Percentiles rank a stretch among this genome's conserved stretches.
These are phyloP conservation scores for Turritopsis dohrnii DNA, from an alignment of 30 jellyfish, hydroid and myxozoan genomes.

Conservation along the genomic window DNA sequence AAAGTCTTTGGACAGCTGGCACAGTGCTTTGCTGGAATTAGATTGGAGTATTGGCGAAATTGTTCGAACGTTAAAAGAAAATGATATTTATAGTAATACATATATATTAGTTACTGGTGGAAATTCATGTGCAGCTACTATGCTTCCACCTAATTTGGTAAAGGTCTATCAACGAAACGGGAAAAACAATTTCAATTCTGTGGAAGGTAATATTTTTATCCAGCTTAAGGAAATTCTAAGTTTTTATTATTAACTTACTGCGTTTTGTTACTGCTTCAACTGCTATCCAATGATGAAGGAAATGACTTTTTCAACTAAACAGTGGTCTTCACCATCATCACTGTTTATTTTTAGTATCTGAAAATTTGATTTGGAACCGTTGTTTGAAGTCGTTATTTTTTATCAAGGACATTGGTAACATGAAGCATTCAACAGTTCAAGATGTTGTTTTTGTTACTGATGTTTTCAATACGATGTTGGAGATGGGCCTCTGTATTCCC, in stretches of 20 bases:
- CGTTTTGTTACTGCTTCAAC: no score
- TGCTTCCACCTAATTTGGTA: background rate
- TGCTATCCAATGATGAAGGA: no score
- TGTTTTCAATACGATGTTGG: conserved; percentile 9
- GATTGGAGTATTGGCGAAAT: conserved; percentile 79
- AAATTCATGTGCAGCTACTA: conserved; percentile 13
- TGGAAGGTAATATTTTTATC: conserved; percentile 23
- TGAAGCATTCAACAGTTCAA: background rate
- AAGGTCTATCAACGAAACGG: conserved; percentile 34
- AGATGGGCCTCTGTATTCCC: background rate
- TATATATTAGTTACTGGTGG: conserved; percentile 50
- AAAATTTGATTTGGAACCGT: background rate
- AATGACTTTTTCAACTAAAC: no score
- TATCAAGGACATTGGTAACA: background rate
- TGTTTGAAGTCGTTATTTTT: conserved; percentile 21
- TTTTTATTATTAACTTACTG: no score
- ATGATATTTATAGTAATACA: conserved; percentile 21
- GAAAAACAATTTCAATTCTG: background rate
- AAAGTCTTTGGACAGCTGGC: background rate
- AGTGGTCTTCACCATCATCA: no score
- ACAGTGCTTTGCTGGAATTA: conserved; percentile 37
- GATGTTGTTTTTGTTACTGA: conserved; percentile 16
- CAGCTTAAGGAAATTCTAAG: background rate
- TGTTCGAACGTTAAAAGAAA: conserved; percentile 20
- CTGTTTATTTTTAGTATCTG: background rate